Base-by-base conservation (phyloP, 2,113 vertebrate species). In the Microtus montanus region DNA sequence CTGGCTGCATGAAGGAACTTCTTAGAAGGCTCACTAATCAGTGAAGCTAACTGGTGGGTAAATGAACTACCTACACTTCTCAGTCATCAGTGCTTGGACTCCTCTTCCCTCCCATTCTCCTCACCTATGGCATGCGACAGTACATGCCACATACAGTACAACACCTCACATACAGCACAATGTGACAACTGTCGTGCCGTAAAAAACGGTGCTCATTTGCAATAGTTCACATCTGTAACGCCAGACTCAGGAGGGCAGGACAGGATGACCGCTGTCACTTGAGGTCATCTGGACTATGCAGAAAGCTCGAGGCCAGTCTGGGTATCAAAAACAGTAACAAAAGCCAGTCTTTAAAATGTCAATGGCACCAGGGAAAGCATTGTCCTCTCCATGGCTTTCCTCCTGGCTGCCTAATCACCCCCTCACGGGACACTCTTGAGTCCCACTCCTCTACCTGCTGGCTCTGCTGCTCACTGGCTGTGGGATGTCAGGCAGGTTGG, bases 291-390 rank as follows among this genome's bases (percentile, higher is more conserved):
- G 58, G 58, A 58, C 58, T n/a, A 10, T 12, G 28, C 14, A 66
- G 24, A 38, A 47, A 20, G 14, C 20, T 11, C 30, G 9, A 86
- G 41, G 19, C 63, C 44, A 87, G 35, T 14, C 66, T 71, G 7
- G 33, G 44, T 70, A 52, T 71, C 44, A n/a, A 52, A 87, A 71
- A 15, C 33, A 49, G 30, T 7, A 15, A 26, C 14, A 47, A 64
- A 44, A 41, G 2, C 9, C 4, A 85, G 47, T 12, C 33, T 41
- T 47, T 52, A 63, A 78, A 7, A 66, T 38, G 33, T 61, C 71
- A 41, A 0, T 5, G 33, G 68, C 7, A 6, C 17, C 19, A 22
- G n/a, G 73, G 41, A 22, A 41, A 15, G n/a, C 7, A 3, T 0
- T 41, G 26, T 24, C 24, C 30, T 89, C 14, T 79, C 38, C 15